Evolutionary conservation across 2,888 invertebrate species (phyloP), one percentile per base, ranked within the genome.

Genomic region (Sminthurinus aureus): DNA sequence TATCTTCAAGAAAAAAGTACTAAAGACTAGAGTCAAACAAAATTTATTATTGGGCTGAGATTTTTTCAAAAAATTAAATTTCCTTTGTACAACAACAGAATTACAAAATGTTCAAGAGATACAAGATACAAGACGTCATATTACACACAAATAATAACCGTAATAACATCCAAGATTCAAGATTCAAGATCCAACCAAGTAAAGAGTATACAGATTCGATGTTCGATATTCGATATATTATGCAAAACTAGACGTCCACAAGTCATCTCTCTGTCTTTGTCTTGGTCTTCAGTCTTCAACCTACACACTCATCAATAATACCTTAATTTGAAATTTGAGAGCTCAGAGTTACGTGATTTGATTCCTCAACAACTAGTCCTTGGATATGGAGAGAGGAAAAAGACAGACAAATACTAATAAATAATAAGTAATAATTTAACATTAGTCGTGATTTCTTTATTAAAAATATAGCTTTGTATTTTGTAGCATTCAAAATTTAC

Each of bases 21-120:
- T 38, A 38, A 38, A 38, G 38, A 38, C 3, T 38, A 79, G 64
- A 51, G 58, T 81, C n/a, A 22, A 75, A 71, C 71, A 71, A 75
- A 81, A 81, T 81, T 81, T 81, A 81, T 81, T 81, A 81, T 81
- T 81, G 81, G 81, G 81, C 81, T 52, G 81, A 81, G 58, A 51
- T 80, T 71, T 79, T 38, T 15, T 50, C 9, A 15, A 13, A 67
- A 66, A 50, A 69, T 67, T 66, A 26, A 64, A 78, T 66, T 58
- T 50, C 38, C 79, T 79, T 79, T 79, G 38, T 69, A 79, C 69
- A 67, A 51, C 24, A 20, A 58, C 18, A 6, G 8, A 24, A 74
- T 64, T 26, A 79, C 79, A 50, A 69, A 80, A 71, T 81, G 50
- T 66, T 81, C 66, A 81, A 81, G 74, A 71, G 38, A 38, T 38